phyloP scores from a whole-genome alignment of 2,888 invertebrate genomes.

The Chaetoderma sp. region DNA sequence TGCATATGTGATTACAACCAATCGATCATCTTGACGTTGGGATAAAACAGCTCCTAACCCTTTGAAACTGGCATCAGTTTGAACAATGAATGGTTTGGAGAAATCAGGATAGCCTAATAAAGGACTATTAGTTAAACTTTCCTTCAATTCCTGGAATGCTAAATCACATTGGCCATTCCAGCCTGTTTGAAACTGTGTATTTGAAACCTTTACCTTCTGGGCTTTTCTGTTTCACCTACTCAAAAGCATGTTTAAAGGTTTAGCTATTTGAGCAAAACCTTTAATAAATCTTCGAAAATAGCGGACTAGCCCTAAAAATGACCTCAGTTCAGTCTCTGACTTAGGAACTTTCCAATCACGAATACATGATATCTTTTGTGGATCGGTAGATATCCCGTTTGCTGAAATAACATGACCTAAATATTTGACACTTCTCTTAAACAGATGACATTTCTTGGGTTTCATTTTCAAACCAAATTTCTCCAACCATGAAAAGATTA shows the following conservation, averaged over 20 bases:
- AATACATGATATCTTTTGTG: slow-evolving; percentile 29
- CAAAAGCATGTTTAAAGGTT: slow-evolving; percentile 29
- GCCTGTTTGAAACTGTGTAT: too few species aligned
- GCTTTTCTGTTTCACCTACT: too few species aligned
- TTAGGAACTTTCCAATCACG: slow-evolving; percentile 31
- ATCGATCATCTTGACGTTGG: slow-evolving; percentile 19
- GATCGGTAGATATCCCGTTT: slow-evolving; percentile 32
- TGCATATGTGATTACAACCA: slow-evolving; percentile 27
- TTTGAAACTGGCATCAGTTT: slow-evolving; percentile 21
- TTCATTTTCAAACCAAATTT: slow-evolving; percentile 34
- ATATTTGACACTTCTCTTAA: slow-evolving; percentile 18
- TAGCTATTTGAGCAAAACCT: slow-evolving; percentile 35
- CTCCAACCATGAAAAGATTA: slow-evolving; percentile 31
- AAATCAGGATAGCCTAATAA: slow-evolving; percentile 33
- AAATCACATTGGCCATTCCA: slow-evolving; percentile 26
- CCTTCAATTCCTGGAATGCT: slow-evolving; percentile 27
- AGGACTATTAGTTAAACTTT: slow-evolving; percentile 20
- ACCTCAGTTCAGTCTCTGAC: slow-evolving; percentile 20
- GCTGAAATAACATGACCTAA: slow-evolving; percentile 31
- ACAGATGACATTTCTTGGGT: slow-evolving; percentile 37
- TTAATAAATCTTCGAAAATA: slow-evolving; percentile 36
- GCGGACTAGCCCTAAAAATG: slow-evolving; percentile 33
- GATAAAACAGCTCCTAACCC: too few species aligned
- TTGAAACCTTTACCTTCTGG: too few species aligned
- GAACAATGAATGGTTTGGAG: slow-evolving; percentile 8